Evolutionary conservation across 2,888 invertebrate species (phyloP).

Genomic region (Mesorhabditis belari): DNA sequence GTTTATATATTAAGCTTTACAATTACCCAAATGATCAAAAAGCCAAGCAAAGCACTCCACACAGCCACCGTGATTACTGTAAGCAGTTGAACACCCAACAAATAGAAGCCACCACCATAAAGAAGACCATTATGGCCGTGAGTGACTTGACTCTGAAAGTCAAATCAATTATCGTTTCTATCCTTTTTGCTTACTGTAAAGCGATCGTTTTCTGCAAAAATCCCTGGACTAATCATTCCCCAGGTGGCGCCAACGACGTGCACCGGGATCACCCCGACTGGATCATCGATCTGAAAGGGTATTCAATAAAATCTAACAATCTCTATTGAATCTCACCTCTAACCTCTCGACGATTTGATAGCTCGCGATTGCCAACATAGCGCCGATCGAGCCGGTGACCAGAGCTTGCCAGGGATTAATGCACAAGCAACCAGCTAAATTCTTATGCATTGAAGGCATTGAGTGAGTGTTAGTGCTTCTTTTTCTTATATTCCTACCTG

Average conservation of each 20-base stretch:
- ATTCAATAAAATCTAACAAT: background rate
- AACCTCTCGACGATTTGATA: slow-evolving; percentile 34
- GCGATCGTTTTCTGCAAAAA: slow-evolving; percentile 33
- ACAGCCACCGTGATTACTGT: slow-evolving; percentile 18
- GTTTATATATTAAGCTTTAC: background rate
- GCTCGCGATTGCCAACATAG: slow-evolving; percentile 24
- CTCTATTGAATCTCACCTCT: slow-evolving; percentile 8
- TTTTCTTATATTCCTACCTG: slow-evolving; percentile 11
- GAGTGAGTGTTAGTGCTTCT: background rate
- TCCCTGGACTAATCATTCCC: slow-evolving; percentile 40
- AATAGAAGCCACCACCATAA: slow-evolving; percentile 31
- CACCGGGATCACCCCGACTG: slow-evolving; percentile 39
- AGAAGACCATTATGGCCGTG: slow-evolving; percentile 27
- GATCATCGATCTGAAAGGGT: slow-evolving; percentile 32
- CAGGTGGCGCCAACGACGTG: slow-evolving; percentile 40
- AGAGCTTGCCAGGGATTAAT: slow-evolving; percentile 28
- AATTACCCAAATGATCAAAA: slow-evolving; percentile 21
- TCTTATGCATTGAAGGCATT: no score
- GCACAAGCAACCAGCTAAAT: slow-evolving; percentile 27
- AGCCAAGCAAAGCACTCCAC: slow-evolving; percentile 24
- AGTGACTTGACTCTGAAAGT: slow-evolving; percentile 13
- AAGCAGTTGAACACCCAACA: slow-evolving; percentile 23
- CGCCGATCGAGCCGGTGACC: slow-evolving; percentile 33
- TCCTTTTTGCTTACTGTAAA: slow-evolving; percentile 6
- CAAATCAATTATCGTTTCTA: background rate